Conservation (phyloP, 2,888 invertebrate species). For the Ptilodon capucinus region DNA sequence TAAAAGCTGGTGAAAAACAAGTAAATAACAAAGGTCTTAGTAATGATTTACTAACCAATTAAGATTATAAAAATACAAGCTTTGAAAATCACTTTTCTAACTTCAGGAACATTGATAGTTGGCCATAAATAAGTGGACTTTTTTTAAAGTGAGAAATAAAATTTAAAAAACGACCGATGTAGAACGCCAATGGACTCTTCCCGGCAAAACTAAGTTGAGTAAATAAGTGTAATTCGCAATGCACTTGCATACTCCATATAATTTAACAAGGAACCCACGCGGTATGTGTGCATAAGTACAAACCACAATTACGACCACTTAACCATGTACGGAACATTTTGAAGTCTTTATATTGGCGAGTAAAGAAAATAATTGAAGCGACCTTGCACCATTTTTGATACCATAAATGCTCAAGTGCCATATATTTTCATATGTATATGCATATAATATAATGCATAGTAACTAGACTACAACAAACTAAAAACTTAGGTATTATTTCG, state of each 20-base stretch:
- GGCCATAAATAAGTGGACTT: no score
- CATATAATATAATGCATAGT: no score
- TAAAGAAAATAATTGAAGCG: constrained; percentile 29
- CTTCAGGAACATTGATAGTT: no score
- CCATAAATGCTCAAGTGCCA: not conserved
- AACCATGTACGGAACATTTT: constrained; percentile 29
- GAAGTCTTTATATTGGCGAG: constrained; percentile 19
- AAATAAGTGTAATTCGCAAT: constrained; percentile 53
- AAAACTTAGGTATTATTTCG: no score
- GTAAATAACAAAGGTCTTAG: no score
- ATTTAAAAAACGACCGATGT: constrained; percentile 16
- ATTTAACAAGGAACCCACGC: constrained; percentile 47
- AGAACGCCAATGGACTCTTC: constrained; percentile 33
- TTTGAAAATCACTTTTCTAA: no score
- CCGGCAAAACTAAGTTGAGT: constrained; percentile 33
- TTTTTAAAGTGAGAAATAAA: no score
- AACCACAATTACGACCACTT: constrained; percentile 43
- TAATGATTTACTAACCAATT: no score
- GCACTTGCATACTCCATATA: constrained; percentile 45
- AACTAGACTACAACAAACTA: no score
- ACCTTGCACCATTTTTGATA: constrained; percentile 16
- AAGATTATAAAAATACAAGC: no score
- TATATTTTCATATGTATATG: no score
- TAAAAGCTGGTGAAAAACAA: no score
- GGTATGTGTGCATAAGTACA: constrained; percentile 31